Evolutionary conservation across 2,113 vertebrate species (phyloP).

Genomic region (Apistogramma diplotaenia): DNA sequence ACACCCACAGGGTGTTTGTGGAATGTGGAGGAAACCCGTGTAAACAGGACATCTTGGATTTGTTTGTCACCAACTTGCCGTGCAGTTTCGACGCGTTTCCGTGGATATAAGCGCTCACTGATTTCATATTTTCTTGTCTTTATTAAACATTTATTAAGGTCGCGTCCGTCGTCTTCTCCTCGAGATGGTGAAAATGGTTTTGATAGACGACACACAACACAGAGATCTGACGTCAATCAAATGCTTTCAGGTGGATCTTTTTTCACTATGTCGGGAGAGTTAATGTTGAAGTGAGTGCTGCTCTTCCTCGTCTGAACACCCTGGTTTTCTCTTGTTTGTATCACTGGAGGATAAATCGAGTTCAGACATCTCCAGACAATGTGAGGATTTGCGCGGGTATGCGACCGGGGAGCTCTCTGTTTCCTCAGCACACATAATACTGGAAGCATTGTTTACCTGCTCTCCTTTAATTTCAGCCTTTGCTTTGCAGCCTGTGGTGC

Average conservation of each 20-base stretch:
- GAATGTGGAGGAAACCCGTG: too few species aligned
- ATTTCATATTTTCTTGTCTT: too few species aligned
- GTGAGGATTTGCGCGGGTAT: conserved; percentile 23
- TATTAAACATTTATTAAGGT: too few species aligned
- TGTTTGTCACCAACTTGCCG: too few species aligned
- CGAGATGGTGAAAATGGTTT: neutral
- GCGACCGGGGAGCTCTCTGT: conserved; percentile 3
- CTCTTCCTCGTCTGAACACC: neutral
- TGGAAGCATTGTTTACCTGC: neutral
- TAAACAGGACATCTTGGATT: too few species aligned
- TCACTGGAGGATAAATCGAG: neutral
- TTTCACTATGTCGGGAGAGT: neutral
- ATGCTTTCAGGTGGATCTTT: neutral
- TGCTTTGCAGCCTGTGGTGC: too few species aligned
- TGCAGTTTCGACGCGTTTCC: too few species aligned
- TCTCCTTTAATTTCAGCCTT: neutral
- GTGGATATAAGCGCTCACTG: too few species aligned
- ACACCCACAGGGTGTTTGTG: too few species aligned
- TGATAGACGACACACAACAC: neutral
- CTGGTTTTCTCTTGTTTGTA: neutral
- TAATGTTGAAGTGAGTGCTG: rapidly evolving
- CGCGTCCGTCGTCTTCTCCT: neutral
- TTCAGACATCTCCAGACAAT: conserved; percentile 21
- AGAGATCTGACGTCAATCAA: neutral
- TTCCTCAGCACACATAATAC: neutral